These are phyloP conservation scores for Achlya flavicornis DNA, from an alignment of 2,888 invertebrate genomes.

Conservation along the genomic window DNA sequence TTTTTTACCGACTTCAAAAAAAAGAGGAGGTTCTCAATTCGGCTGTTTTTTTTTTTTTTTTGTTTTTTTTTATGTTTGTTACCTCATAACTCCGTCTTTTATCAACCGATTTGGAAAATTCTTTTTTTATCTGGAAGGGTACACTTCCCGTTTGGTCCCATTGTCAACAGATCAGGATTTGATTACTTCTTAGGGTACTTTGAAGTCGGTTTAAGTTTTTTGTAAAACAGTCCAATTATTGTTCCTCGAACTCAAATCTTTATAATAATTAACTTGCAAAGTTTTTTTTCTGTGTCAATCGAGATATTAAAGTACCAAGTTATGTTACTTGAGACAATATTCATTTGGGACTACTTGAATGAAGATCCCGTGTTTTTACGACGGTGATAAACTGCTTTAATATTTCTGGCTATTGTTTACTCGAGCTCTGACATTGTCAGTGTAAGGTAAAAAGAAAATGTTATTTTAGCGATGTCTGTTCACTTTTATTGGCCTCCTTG, in stretches of 20 bases:
- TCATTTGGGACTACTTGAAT: not conserved
- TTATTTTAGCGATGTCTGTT: not conserved
- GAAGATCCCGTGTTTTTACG: not conserved
- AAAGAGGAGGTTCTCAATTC: too few relatives aligned
- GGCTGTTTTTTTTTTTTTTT: too few relatives aligned
- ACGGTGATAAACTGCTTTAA: not conserved
- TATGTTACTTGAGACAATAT: not conserved
- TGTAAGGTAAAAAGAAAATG: not conserved
- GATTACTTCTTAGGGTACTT: too few relatives aligned
- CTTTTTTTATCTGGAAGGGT: too few relatives aligned
- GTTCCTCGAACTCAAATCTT: conserved; percentile 17
- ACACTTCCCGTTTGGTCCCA: too few relatives aligned
- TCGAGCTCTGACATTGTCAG: not conserved
- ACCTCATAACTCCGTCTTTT: too few relatives aligned
- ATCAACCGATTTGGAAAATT: too few relatives aligned
- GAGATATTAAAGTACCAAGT: not conserved
- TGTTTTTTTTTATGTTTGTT: too few relatives aligned
- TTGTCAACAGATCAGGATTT: too few relatives aligned
- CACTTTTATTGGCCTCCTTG: not conserved
- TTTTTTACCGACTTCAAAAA: too few relatives aligned
- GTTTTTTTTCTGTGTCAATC: not conserved
- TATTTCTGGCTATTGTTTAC: not conserved
- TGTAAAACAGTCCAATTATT: too few relatives aligned
- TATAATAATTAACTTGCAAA: conserved; percentile 10
- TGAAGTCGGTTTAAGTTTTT: too few relatives aligned